Percentiles rank a stretch among this genome's conserved stretches.
Evolutionary conservation across 2,888 invertebrate genomes (phyloP).

Genomic region (Hydroisotoma schaefferi): DNA sequence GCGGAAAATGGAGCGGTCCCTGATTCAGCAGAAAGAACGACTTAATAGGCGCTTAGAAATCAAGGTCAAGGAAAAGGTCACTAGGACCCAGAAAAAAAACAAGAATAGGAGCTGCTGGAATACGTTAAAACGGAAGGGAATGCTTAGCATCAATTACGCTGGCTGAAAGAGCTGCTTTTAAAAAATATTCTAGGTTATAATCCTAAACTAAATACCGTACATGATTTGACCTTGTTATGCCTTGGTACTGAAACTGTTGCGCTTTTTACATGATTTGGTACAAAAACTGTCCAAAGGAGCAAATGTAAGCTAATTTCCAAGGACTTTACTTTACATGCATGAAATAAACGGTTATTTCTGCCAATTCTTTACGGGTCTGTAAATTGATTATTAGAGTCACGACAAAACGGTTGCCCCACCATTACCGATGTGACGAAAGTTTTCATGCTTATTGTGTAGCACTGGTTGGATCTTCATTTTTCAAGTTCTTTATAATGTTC

Average conservation of each 20-base stretch:
- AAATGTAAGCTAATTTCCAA: slow-evolving; percentile 23
- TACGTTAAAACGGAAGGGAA: no score
- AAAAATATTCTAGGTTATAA: slow-evolving; percentile 29
- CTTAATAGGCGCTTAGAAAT: no score
- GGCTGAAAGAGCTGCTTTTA: slow-evolving; percentile 16
- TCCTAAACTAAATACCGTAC: no score
- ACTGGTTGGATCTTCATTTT: slow-evolving; percentile 30
- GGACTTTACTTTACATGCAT: no score
- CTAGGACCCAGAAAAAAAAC: no score
- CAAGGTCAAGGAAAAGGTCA: no score
- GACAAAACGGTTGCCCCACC: slow-evolving; percentile 21
- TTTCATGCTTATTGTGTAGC: slow-evolving; percentile 38
- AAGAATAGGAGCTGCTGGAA: no score
- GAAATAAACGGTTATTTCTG: not conserved
- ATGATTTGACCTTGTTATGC: no score
- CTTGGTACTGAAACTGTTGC: no score
- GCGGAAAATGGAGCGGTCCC: no score
- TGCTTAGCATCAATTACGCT: slow-evolving; percentile 5
- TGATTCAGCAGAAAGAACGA: no score
- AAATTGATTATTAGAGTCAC: slow-evolving; percentile 7
- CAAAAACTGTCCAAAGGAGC: slow-evolving; percentile 29
- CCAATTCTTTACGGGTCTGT: not conserved
- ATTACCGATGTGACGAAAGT: slow-evolving; percentile 24
- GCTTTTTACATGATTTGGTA: no score
- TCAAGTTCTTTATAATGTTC: slow-evolving; percentile 37